Base-by-base conservation (phyloP, 2,888 invertebrate genomes). In the Lepidonotus clava region DNA sequence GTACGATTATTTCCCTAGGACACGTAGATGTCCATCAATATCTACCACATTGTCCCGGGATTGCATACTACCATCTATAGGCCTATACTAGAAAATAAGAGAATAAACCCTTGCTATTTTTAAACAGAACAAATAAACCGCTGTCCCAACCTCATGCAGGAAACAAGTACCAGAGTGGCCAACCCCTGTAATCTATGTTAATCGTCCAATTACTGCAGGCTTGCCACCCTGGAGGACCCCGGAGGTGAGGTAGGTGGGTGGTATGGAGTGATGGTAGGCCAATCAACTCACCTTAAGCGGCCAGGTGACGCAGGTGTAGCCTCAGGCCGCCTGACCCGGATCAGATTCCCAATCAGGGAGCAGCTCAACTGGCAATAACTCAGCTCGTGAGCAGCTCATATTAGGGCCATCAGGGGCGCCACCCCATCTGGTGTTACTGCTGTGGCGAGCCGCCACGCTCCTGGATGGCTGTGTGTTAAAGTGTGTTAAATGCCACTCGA, bases 271-370 rank as follows among this genome's bases (percentile, higher is more conserved):
- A 11, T 46, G 46, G 46, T 46, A 18, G 46, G 46, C 8, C 46
- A 11, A 8, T 11, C 46, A 18, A 46, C 46, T 46, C 18, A 46
- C 46, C 46, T 46, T 8, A 46, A 8, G n/a, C n/a, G n/a, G 8
- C 46, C 46, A 18, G 46, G 46, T 46, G 46, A 46, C 46, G 18
- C 46, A 18, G 71, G 8, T 2, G 28, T 46, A 46, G 46, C 18
- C 46, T 18, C 46, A 6, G 46, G 46, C 46, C 46, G n/a, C 28
- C 32, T 61, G 61, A 28, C 61, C 61, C 18, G 34, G 8, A 34
- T 71, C 21, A 71, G 71, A 36, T 71, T 71, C 38, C 71, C 71
- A 71, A 71, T 71, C 71, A 71, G 36, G 8, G 36, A 34, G 14
- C 21, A 6, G 71, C 4, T 24, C 38, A 18, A 32, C 24, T 2